A percentile compares a stretch with the other conserved stretches of the same genome.
These are phyloP conservation scores for Rhipidura dahli DNA, from an alignment of 2,113 vertebrate species.

Conservation along the genomic window DNA sequence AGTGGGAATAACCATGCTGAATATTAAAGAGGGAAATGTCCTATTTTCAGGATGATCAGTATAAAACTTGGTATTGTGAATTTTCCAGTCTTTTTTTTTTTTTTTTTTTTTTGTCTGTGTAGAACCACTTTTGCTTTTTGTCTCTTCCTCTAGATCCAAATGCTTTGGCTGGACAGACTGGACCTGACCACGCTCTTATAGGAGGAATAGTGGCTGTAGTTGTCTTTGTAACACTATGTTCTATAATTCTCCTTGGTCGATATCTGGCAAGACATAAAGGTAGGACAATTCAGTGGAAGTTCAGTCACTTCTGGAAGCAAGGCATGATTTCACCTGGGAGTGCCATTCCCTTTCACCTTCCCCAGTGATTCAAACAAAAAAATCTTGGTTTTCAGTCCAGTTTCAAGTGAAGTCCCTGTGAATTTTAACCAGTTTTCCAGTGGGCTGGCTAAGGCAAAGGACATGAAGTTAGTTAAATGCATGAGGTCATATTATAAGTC, in stretches of 20 bases:
- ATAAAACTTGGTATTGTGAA: not conserved
- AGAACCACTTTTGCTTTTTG: conserved; percentile 1
- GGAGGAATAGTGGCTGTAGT: conserved; percentile 98
- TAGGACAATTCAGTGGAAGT: conserved; percentile 61
- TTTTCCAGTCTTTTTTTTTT: not conserved
- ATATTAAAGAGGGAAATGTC: conserved; percentile 33
- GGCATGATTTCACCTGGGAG: not conserved
- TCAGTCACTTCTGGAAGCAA: not conserved
- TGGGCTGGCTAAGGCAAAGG: conserved; percentile 3
- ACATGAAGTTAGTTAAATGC: not conserved
- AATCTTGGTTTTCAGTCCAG: not conserved
- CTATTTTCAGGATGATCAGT: conserved; percentile 23
- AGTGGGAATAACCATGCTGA: conserved; percentile 4
- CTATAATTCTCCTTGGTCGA: conserved; percentile 97
- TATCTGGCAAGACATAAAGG: conserved; percentile 99
- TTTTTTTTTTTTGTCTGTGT: not conserved
- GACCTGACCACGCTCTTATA: conserved; percentile 95
- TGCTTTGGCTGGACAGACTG: conserved; percentile 84
- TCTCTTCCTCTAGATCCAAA: conserved; percentile 86
- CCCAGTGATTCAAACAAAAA: not conserved
- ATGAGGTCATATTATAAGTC: not conserved
- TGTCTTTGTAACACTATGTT: conserved; percentile 97
- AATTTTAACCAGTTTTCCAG: not conserved
- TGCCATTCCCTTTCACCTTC: not conserved
- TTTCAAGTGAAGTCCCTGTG: not conserved